Evolutionary conservation across 2,113 vertebrate genomes (phyloP).

Genomic region (Prinia subflava): DNA sequence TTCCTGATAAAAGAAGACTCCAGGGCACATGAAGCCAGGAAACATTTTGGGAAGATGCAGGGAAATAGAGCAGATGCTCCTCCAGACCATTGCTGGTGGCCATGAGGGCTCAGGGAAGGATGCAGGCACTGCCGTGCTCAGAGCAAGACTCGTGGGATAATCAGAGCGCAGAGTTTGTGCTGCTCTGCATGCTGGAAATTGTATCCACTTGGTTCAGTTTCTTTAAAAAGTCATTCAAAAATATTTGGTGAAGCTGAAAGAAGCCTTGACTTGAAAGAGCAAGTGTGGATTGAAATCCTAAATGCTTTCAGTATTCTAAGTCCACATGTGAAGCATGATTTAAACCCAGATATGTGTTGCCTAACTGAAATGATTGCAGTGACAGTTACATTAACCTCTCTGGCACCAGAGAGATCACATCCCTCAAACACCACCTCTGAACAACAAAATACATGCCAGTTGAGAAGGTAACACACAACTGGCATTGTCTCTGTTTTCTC

Average conservation of each 20-base stretch:
- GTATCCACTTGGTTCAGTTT: background rate
- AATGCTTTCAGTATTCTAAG: constrained; percentile 13
- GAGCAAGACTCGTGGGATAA: background rate
- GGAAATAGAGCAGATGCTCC: background rate
- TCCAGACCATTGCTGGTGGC: background rate
- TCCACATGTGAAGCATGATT: constrained; percentile 46
- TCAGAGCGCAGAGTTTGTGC: rapidly evolving
- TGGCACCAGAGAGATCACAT: background rate
- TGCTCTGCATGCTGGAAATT: background rate
- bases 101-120: background rate
- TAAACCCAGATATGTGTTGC: constrained; percentile 17
- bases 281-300: constrained; percentile 25
- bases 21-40: background rate
- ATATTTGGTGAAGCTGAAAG: background rate
- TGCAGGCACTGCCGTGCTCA: background rate
- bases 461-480: constrained; percentile 13
- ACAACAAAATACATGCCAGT: background rate
- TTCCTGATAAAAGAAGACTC: background rate
- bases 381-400: constrained; percentile 28
- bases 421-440: background rate
- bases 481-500: constrained; percentile 19
- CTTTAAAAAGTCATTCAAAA: background rate
- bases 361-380: constrained; percentile 15
- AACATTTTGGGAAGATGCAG: background rate
- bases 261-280: constrained; percentile 17